Base-by-base conservation (phyloP, 2,797 vertebrate species). In the Dryobates pubescens region DNA sequence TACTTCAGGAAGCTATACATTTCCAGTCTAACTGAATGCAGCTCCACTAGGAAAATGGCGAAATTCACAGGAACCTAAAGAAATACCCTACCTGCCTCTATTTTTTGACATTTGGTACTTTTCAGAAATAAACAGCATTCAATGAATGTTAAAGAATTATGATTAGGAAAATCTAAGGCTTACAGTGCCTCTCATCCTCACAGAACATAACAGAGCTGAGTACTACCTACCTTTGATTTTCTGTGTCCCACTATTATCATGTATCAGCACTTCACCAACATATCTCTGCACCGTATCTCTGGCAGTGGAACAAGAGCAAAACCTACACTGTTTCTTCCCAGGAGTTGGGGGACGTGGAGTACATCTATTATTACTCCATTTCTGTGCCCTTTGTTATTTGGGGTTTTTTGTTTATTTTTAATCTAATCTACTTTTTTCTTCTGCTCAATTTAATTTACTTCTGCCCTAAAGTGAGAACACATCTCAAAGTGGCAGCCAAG, bases 21-120 rank as follows among this genome's bases (percentile, higher is more conserved):
- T 75, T 79, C 19, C 64, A 94, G 26, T 4, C 47, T 54, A 86
- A 53, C 73, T 71, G 67, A 93, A 90, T 36, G 38, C 7, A 82
- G 17, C 30, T 76, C 23, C 72, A 59, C 38, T 59, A 75, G 14
- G 51, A 82, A 96, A 93, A 59, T 29, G 8, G 67, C 19, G 90
- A 94, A 87, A 94, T n/a, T 45, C 38, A 95, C 30, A 63, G 64
- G 86, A 90, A 58, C 83, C 32, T 82, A 17, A 62, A 87, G 43
- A 59, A 80, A 80, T 62, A 76, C 22, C 15, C 20, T 56, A 72
- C 47, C 24, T 90, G 6, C 9, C 17, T 7, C 30, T 84, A 57
- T 43, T 72, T 38, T 17, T 14, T 32, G 70, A 3, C 4, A 24
- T 36, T 65, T 20, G 6, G 2, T 30, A 69, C 38, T 82, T 80